Evolutionary conservation across 1,140 invertebrate species (phyloP), one percentile per base, ranked within the genome.

Genomic region (Drosophila repletoides): DNA sequence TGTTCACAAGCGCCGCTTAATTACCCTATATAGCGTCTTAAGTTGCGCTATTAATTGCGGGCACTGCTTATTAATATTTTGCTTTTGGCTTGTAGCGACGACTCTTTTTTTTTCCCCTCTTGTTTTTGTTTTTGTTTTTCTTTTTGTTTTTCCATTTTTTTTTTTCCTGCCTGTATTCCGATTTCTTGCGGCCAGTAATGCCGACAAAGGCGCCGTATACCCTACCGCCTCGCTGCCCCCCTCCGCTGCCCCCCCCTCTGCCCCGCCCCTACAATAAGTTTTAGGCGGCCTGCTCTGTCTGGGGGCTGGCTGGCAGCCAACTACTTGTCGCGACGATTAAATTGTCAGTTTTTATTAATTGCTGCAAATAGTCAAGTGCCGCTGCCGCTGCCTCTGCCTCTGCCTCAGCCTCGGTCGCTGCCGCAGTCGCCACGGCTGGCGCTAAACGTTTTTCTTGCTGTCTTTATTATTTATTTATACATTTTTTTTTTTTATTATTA

Each of bases 261-360:
- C 3, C 26, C 15, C 15, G n/a, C 53, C 45, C 43, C 31, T 60
- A 17, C n/a, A 4, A 19, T 29, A 17, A 36, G 26, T 24, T 51
- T 41, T 29, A 29, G 43, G 34, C 66, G 41, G n/a, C 29, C 56
- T 51, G 29, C 49, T 71, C 63, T 71, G 74, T 83, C 74, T 77
- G 61, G 65, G 75, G 71, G 75, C 66, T 83, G 80, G 79, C 75
- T 84, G 80, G 75, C 80, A 86, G 80, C 80, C 80, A 84, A 84
- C 80, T 80, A 80, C 75, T 86, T 86, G 80, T 86, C 80, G 80
- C 80, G 68, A 53, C 76, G 80, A 86, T 86, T 86, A 86, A 72
- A 86, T 86, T 86, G 80, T 86, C 80, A 86, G 80, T 80, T 87
- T 86, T 86, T 86, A 86, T 86, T 86, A 86, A 86, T 86, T 86